Conservation (phyloP, 2,797 vertebrate species). For the Parauchenoglanis ngamensis region DNA sequence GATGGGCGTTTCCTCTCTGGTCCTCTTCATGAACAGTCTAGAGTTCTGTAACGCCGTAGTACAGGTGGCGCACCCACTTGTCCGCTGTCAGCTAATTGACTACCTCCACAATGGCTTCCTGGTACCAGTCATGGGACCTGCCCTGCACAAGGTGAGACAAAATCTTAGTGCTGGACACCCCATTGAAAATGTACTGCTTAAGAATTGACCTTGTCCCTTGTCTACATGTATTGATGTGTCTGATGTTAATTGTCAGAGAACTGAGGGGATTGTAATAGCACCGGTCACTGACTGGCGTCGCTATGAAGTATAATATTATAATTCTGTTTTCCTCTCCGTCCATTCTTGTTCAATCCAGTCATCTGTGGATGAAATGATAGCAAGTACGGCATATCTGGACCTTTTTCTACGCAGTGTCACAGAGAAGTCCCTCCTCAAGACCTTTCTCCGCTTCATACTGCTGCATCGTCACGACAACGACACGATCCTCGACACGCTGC, state of each 20-base stretch:
- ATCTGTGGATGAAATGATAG: constrained; percentile 94
- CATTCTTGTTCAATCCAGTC: constrained; percentile 71
- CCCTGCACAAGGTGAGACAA: constrained; percentile 81
- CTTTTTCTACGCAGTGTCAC: constrained; percentile 93
- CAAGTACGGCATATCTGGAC: constrained; percentile 96
- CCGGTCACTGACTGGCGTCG: not conserved
- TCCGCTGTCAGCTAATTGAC: constrained; percentile 91
- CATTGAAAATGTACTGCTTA: not conserved
- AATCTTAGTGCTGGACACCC: not conserved
- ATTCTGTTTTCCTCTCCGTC: not conserved
- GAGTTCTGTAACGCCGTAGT: constrained; percentile 98
- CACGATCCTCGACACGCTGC: constrained; percentile 93
- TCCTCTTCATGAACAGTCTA: constrained; percentile 95
- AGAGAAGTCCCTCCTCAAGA: constrained; percentile 88
- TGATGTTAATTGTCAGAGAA: not conserved
- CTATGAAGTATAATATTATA: not conserved
- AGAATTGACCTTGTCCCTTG: not conserved
- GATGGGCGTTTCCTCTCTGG: constrained; percentile 88
- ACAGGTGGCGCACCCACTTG: constrained; percentile 91
- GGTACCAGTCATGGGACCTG: constrained; percentile 93
- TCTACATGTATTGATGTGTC: not conserved
- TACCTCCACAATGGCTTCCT: constrained; percentile 97
- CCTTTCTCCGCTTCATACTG: constrained; percentile 93
- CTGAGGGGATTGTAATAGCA: not conserved
- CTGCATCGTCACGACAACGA: constrained; percentile 90